Evolutionary conservation across 2,888 invertebrate genomes (phyloP).

Genomic region (Spodoptera littoralis): DNA sequence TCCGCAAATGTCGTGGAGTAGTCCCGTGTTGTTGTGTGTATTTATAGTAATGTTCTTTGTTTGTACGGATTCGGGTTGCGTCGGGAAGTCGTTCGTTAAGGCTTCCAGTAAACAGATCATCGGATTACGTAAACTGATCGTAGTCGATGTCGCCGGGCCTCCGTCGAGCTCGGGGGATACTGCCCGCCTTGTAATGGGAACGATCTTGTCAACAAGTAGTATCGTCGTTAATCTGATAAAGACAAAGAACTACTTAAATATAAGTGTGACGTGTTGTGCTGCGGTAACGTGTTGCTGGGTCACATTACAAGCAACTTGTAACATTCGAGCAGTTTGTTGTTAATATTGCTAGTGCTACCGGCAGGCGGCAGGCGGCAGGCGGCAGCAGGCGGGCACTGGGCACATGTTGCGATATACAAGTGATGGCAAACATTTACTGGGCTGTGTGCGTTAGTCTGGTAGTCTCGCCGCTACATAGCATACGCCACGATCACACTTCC

Average conservation of each 20-base stretch:
- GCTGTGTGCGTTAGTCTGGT: background rate
- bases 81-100: slow-evolving; percentile 4
- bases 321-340: background rate
- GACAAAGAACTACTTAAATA: no score
- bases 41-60: slow-evolving; percentile 28
- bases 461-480: no score
- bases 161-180: no score
- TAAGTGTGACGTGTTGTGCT: no score
- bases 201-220: no score
- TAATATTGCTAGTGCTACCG: background rate
- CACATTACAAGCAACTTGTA: no score
- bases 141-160: no score
- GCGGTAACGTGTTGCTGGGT: no score
- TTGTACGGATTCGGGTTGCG: slow-evolving; percentile 14
- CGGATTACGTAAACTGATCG: slow-evolving; percentile 11
- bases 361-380: background rate
- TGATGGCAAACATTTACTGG: slow-evolving; percentile 3
- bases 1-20: slow-evolving; percentile 18
- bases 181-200: no score
- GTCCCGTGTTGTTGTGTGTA: slow-evolving; percentile 3
- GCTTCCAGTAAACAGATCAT: slow-evolving; percentile 20
- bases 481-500: no score
- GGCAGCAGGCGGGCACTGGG: slow-evolving; percentile 1
- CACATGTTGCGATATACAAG: slow-evolving; percentile 12
- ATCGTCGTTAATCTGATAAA: no score